Evolutionary conservation across 53 echinoderm and acorn worm species (phyloP), one percentile per base, ranked within the genome.

Genomic region (Antedon mediterranea): DNA sequence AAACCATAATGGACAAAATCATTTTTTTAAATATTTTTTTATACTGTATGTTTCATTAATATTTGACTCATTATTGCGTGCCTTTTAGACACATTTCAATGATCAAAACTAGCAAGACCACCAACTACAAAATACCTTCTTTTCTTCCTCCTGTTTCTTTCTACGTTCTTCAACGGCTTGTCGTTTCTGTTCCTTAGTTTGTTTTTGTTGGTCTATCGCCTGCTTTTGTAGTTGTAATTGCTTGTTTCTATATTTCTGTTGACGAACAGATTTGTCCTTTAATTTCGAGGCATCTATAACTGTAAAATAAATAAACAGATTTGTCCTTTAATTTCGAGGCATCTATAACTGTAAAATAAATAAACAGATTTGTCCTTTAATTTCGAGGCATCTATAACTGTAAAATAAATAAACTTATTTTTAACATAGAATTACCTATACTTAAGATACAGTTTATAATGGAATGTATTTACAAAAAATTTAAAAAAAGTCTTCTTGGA

Each of bases 341-440:
- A 79, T 94, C 94, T 81, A 94, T 78, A 76, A 94, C 94, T 94
- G 87, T 13, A 74, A 41, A 71, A 32, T 33, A 28, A 78, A 84
- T n/a, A n/a, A 30, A 82, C 78, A n/a, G 83, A 75, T 43, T 86
- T 83, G 71, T 89, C 91, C 33, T 74, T 83, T 30, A 88, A 79
- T 78, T 94, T 94, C 28, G 94, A 94, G 20, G 94, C 94, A 79
- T 94, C 94, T 81, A 94, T 78, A 76, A 94, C 94, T 94, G 87
- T 13, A n/a, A n/a, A 1, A 73, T n/a, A 32, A 43, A 81, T 71
- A 9, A 57, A 57, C 57, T 2, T 57, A 6, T 37, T 37, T n/a
- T n/a, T n/a, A n/a, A n/a, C n/a, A n/a, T n/a, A n/a, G n/a, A n/a
- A n/a, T n/a, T n/a, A n/a, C n/a, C n/a, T n/a, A n/a, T n/a, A n/a